Base-by-base conservation (phyloP, 2,113 vertebrate species). In the Naja naja region DNA sequence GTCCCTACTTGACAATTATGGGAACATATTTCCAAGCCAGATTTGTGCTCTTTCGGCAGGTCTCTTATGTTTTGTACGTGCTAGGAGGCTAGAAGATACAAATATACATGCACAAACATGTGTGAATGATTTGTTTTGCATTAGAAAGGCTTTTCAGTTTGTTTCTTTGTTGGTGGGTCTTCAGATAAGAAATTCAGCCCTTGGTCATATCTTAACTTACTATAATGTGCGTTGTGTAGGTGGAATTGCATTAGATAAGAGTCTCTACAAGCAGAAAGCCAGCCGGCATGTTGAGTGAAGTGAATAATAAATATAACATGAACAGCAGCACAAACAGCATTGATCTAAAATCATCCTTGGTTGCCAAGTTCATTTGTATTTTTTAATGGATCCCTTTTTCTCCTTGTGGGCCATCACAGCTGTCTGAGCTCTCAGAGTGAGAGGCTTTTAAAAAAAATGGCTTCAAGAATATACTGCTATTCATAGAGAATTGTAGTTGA, bases 301-400 rank as follows among this genome's bases (percentile, higher is more conserved):
- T 93, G 92, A 96, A 94, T 96, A 95, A 97, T 97, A 97, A 97
- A 97, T 97, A 97, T 96, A 97, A 97, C 96, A 97, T 97, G 96
- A 97, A 96, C 94, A 52, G 52, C 92, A 91, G 34, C 34, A 87
- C 85, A 91, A 93, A 91, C 81, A 11, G 69, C 95, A 97, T 97
- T 96, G 96, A 97, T 97, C 94, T 96, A 96, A 95, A 93, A 91
- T 94, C 96, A 94, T 93, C 95, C 34, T 91, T 95, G 88, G 93
- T 94, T 93, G 91, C 94, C 95, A 93, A 74, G 89, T 64, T 90
- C 92, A 90, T 93, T 93, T 93, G 81, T 90, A 93, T 93, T 96
- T 95, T 95, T 96, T 97, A 97, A 97, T 96, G 96, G 96, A 93
- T 93, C 91, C 34, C n/a, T 30, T 94, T 88, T 94, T 69, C 93